Conservation (phyloP, 1,140 invertebrate species). For the Scaptomyza pallida region DNA sequence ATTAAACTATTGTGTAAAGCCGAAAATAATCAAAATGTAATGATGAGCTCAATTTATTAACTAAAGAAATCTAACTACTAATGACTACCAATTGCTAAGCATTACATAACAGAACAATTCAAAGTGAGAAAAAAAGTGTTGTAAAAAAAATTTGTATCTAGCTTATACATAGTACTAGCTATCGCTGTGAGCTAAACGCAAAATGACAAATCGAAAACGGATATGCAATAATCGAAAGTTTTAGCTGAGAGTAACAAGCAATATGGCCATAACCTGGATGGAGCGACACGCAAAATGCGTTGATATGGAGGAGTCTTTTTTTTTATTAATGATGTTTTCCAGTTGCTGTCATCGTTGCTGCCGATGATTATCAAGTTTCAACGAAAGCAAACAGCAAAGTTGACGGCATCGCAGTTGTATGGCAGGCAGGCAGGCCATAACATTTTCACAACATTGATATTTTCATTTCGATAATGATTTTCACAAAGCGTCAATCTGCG, state of each 20-base stretch:
- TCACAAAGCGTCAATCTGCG: conserved; percentile 31
- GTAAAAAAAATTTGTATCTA: not conserved
- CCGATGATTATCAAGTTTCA: conserved; percentile 47
- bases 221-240: conserved; percentile 2
- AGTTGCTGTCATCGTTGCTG: conserved; percentile 26
- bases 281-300: not conserved
- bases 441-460: conserved; percentile 60
- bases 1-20: too few species aligned
- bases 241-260: not conserved
- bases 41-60: too few species aligned
- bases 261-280: not conserved
- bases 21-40: too few species aligned
- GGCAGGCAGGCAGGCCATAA: conserved; percentile 6
- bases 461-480: conserved; percentile 68
- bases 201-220: conserved; percentile 19
- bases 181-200: not conserved
- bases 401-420: not conserved
- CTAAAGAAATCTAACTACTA: too few species aligned
- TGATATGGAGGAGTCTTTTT: conserved; percentile 16
- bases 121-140: not conserved
- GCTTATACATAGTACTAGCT: too few species aligned
- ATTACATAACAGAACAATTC: too few species aligned
- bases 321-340: conserved; percentile 39
- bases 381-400: not conserved
- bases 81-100: too few species aligned